Percentiles rank a stretch among this genome's conserved stretches.
phyloP scores from a whole-genome alignment of 2,797 vertebrate genomes.

The Cryptoblepharus egeriae region DNA sequence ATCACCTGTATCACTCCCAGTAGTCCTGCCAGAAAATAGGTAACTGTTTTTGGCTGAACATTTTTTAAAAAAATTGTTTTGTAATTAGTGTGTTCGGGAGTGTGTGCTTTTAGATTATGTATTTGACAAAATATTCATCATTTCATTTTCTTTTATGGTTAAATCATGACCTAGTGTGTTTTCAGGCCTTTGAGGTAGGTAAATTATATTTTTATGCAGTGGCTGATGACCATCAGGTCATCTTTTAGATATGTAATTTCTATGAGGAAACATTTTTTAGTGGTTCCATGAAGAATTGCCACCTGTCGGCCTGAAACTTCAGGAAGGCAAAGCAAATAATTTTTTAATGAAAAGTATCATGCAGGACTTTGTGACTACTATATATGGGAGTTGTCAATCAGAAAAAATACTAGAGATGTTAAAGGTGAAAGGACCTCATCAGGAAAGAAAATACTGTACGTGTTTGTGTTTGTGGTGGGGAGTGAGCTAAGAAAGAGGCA shows the following conservation, averaged over 20 bases:
- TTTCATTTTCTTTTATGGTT: conserved; percentile 66
- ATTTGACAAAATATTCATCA: conserved; percentile 63
- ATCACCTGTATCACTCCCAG: conserved; percentile 47
- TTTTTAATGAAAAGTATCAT: conserved; percentile 62
- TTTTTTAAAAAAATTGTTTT: conserved; percentile 21
- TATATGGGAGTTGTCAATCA: conserved; percentile 63
- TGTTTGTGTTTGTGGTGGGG: neutral
- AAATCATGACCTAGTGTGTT: conserved; percentile 63
- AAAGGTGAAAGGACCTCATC: conserved; percentile 51
- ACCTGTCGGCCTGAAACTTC: conserved; percentile 69
- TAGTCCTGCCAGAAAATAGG: conserved; percentile 51
- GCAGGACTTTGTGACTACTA: conserved; percentile 62
- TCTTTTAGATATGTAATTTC: conserved; percentile 69
- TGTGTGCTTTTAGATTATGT: conserved; percentile 37
- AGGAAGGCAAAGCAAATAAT: conserved; percentile 69
- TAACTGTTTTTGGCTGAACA: conserved; percentile 51
- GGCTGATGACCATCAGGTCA: conserved; percentile 64
- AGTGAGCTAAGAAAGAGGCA: conserved; percentile 48
- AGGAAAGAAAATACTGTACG: conserved; percentile 22
- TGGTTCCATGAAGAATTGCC: conserved; percentile 68
- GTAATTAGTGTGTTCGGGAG: conserved; percentile 16
- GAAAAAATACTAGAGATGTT: conserved; percentile 45
- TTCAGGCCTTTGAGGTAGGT: conserved; percentile 66
- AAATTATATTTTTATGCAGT: conserved; percentile 70
- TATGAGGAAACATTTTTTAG: conserved; percentile 65